Base-by-base conservation (phyloP, 2,888 invertebrate genomes). In the Aphodius sticticus region DNA sequence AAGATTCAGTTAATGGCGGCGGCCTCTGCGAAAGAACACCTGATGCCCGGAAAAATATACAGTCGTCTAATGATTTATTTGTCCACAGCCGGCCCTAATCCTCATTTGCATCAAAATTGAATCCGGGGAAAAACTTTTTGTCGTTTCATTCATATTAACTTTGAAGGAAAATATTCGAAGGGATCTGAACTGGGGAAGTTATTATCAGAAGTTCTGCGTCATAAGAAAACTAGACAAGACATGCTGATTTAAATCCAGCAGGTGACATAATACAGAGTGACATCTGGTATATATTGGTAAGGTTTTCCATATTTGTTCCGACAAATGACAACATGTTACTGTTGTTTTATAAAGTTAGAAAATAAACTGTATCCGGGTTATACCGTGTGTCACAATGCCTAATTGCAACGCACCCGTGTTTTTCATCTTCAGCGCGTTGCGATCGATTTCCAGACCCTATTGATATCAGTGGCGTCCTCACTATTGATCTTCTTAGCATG, bases 31-130 rank as follows among this genome's bases (percentile, higher is more conserved):
- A 79, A 81, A 77, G 76, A 81, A 80, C 81, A 81, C 81, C 81
- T 81, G 81, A 76, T 81, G 81, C 79, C 80, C 72, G 69, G 69
- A 78, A 80, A 81, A 81, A 81, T 81, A 79, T 78, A 78, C 81
- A 81, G 71, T 81, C 78, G 78, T 70, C 76, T 80, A 78, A 80
- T 80, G 78, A 81, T 81, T 77, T 80, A 81, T 80, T 81, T 80
- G 72, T 70, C 70, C 72, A 26, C 69, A 26, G 69, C 69, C 70
- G 74, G 37, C 74, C 35, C 36, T 35, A 74, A 37, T 37, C 36
- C 37, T n/a, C 36, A 74, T 74, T 74, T 74, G 74, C 74, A 74
- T 74, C 35, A 74, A 74, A 74, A 74, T 37, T 74, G 37, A 74
- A 74, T 74, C 74, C 74, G 37, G 36, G 35, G 16, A n/a, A 37